phyloP scores from a whole-genome alignment of 1,140 invertebrate species.

The Riptortus pedestris region DNA sequence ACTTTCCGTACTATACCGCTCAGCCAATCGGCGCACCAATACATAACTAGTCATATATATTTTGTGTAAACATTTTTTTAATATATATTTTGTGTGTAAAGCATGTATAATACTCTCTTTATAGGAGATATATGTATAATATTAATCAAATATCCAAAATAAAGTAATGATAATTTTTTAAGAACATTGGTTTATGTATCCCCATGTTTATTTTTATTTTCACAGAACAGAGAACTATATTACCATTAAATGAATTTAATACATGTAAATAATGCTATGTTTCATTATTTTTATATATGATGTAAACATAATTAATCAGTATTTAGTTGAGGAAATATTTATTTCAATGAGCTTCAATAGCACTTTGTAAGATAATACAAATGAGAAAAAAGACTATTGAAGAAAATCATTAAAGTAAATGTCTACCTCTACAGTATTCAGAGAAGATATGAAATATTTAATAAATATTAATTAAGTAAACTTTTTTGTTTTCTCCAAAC shows the following conservation, averaged over 20 bases:
- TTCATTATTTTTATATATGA: background rate
- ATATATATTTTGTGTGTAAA: constrained; percentile 23
- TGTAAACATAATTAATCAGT: background rate
- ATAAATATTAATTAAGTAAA: no score
- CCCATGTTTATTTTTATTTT: background rate
- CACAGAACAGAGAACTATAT: background rate
- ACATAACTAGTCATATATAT: constrained; percentile 28
- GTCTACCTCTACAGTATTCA: constrained; percentile 8
- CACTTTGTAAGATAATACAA: background rate
- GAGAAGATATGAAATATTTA: no score
- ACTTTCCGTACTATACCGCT: background rate
- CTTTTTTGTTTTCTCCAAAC: no score
- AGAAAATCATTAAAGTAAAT: constrained; percentile 3
- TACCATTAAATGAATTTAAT: constrained; percentile 6
- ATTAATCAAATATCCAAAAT: constrained; percentile 27
- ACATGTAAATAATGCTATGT: background rate
- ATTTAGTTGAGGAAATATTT: background rate
- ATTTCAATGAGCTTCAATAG: constrained; percentile 2
- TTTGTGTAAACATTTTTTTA: constrained; percentile 21
- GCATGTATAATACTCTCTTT: constrained; percentile 21
- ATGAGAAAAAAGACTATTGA: constrained; percentile 1
- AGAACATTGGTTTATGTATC: background rate
- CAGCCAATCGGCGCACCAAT: constrained; percentile 26
- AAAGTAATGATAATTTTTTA: constrained; percentile 6
- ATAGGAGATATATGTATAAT: constrained; percentile 25